Evolutionary conservation across 1,140 invertebrate genomes (phyloP).

Genomic region (Chironomus tepperi): DNA sequence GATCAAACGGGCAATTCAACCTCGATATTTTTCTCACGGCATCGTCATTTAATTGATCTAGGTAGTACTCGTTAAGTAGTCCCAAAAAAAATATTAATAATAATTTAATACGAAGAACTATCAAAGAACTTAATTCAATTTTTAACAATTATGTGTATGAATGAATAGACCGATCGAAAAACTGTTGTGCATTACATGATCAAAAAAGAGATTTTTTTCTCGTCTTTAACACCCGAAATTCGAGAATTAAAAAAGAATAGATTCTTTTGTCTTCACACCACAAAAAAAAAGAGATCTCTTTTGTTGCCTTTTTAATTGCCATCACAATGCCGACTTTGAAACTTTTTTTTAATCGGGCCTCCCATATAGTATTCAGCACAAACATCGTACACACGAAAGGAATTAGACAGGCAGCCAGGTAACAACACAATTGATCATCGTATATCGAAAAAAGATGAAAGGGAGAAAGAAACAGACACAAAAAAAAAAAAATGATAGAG

Average conservation of each 20-base stretch:
- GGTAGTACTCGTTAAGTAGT: constrained; percentile 2
- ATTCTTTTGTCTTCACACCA: background rate
- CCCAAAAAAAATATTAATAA: background rate
- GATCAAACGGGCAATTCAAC: background rate
- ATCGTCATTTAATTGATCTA: background rate
- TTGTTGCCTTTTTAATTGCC: constrained; percentile 13
- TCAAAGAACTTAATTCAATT: background rate
- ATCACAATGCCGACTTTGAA: constrained; percentile 1
- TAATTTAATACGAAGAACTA: background rate
- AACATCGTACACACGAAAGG: background rate
- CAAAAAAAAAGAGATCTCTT: background rate
- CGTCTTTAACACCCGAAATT: background rate
- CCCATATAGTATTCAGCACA: constrained; percentile 6
- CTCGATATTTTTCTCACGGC: background rate
- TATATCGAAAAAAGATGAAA: background rate
- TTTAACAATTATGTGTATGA: background rate
- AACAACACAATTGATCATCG: constrained; percentile 20
- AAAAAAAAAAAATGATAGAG: constrained; percentile 18
- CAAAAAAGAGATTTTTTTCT: background rate
- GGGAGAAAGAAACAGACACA: background rate
- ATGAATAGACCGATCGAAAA: background rate
- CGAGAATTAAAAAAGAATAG: constrained; percentile 7
- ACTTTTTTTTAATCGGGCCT: constrained; percentile 10
- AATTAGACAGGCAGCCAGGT: background rate
- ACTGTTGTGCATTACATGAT: background rate